Conservation (phyloP, 2,113 vertebrate genomes). For the Callopanchax toddi region DNA sequence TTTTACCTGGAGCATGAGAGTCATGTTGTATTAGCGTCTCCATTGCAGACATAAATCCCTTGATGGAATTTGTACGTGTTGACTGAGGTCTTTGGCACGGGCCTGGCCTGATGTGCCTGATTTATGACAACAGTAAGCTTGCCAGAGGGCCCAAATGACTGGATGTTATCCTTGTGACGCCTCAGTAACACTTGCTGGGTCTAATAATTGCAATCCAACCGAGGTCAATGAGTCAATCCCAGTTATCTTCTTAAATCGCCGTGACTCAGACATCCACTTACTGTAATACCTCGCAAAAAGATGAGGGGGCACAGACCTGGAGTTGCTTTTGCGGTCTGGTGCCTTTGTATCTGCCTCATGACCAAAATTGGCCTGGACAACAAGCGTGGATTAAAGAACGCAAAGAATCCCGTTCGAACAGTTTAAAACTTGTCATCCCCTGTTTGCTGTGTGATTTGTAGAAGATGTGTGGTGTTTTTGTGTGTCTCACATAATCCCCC, state of each 20-base stretch:
- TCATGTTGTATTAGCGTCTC: conserved; percentile 40
- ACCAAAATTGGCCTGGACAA: conserved; percentile 39
- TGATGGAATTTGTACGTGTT: conserved; percentile 56
- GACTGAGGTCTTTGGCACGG: conserved; percentile 62
- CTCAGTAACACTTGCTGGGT: conserved; percentile 42
- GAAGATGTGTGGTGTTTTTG: conserved; percentile 53
- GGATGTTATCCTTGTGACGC: conserved; percentile 57
- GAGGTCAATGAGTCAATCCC: conserved; percentile 64
- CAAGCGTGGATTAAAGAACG: conserved; percentile 53
- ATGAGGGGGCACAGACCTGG: conserved; percentile 50
- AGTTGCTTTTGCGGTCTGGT: conserved; percentile 54
- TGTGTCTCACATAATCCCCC: conserved; percentile 59
- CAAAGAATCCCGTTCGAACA: conserved; percentile 63
- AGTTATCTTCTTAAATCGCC: conserved; percentile 60
- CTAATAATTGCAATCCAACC: conserved; percentile 50
- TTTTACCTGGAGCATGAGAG: conserved; percentile 36
- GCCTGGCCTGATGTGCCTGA: conserved; percentile 56
- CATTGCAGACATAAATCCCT: conserved; percentile 43
- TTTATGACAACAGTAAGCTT: conserved; percentile 53
- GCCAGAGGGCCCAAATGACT: conserved; percentile 55
- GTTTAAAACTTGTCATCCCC: conserved; percentile 72
- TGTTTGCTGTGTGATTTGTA: conserved; percentile 73
- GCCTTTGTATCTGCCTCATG: conserved; percentile 56
- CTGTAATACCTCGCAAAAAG: conserved; percentile 63
- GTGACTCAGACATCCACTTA: conserved; percentile 68